A percentile compares a stretch with the other conserved stretches of the same genome.
Evolutionary conservation across 2,888 invertebrate genomes (phyloP).

Genomic region (Drosophila rellima): DNA sequence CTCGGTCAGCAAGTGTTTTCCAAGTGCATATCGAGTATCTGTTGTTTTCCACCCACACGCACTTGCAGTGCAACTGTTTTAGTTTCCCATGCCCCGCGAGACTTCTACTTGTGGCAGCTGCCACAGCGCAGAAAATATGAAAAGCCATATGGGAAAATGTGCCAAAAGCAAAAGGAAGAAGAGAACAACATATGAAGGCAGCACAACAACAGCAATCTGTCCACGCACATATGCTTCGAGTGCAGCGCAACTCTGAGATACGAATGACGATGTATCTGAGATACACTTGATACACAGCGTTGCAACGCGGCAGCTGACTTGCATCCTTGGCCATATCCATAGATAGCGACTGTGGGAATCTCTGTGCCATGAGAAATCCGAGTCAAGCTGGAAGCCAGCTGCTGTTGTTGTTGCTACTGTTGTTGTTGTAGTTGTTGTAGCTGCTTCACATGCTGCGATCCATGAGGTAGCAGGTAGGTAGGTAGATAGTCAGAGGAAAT

Average conservation of each 20-base stretch:
- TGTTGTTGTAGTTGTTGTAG: conserved; percentile 7
- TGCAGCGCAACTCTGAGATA: conserved; percentile 30
- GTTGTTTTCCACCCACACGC: conserved; percentile 14
- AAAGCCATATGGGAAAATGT: conserved; percentile 77
- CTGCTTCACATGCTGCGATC: conserved; percentile 56
- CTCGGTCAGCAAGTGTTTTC: background rate
- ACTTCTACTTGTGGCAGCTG: conserved; percentile 72
- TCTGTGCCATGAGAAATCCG: conserved; percentile 67
- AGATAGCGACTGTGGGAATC: conserved; percentile 71
- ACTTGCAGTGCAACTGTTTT: conserved; percentile 57
- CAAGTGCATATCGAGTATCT: background rate
- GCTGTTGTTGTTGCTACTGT: conserved; percentile 19
- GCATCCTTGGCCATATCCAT: conserved; percentile 65
- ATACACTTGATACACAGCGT: conserved; percentile 63
- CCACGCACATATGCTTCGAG: conserved; percentile 64
- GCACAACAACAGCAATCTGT: conserved; percentile 64
- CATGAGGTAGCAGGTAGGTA: conserved; percentile 44
- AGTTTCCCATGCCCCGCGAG: conserved; percentile 54
- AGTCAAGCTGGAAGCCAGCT: conserved; percentile 59
- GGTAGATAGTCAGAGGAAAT: conserved; percentile 39
- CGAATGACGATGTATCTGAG: conserved; percentile 28
- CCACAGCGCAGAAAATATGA: conserved; percentile 49
- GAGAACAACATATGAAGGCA: conserved; percentile 10
- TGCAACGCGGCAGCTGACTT: conserved; percentile 69
- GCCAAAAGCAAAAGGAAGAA: conserved; percentile 49